These are phyloP conservation scores for Chironomus riparius DNA, from an alignment of 2,888 invertebrate species.

Conservation along the genomic window DNA sequence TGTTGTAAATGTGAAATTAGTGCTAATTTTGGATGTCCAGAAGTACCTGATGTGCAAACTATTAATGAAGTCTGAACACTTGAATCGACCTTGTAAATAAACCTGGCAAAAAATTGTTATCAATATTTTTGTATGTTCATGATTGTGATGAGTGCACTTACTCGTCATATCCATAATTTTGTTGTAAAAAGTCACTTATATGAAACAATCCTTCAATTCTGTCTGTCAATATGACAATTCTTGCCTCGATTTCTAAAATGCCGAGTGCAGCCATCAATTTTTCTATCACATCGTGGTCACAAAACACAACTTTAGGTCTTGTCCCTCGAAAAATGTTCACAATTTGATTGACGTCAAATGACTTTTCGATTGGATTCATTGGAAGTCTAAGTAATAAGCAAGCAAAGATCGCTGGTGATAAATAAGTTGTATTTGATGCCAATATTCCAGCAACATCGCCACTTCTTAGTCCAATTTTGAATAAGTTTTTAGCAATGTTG, in stretches of 20 bases:
- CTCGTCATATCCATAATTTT: not conserved
- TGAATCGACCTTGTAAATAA: not conserved
- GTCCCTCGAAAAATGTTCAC: not conserved
- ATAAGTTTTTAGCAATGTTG: not conserved
- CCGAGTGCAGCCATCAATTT: not conserved
- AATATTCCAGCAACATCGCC: not conserved
- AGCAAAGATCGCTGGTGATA: not conserved
- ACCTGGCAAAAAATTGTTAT: not conserved
- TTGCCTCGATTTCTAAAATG: not conserved
- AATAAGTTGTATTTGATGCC: not conserved
- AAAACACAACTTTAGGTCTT: not conserved
- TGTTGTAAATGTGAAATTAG: not conserved
- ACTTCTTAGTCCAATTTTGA: not conserved
- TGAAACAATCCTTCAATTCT: not conserved
- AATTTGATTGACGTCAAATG: not conserved
- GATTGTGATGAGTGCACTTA: not conserved
- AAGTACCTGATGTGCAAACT: not conserved
- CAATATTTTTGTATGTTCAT: not conserved
- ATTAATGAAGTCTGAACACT: not conserved
- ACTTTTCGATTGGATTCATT: not conserved
- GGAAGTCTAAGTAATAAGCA: not conserved
- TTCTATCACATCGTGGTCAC: not conserved
- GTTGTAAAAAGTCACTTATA: not conserved
- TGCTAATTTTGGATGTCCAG: not conserved
- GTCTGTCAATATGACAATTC: not conserved